Base-by-base conservation (phyloP, 2,113 vertebrate genomes). In the Epinephelus cyanopodus region DNA sequence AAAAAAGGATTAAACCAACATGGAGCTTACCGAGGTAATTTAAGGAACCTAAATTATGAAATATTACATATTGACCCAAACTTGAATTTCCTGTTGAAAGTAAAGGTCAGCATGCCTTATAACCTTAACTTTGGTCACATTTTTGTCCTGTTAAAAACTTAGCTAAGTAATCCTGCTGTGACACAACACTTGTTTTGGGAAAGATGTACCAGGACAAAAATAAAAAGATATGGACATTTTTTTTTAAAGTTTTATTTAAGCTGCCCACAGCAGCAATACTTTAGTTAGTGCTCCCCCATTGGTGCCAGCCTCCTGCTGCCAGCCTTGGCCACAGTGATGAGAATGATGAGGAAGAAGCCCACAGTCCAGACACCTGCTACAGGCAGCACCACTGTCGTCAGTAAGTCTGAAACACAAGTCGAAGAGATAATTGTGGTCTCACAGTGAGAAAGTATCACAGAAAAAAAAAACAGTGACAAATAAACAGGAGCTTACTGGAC, bases 291-390 rank as follows among this genome's bases (percentile, higher is more conserved):
- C 42, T 66, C 13, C 4, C 75, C 60, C 1, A 11, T 29, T n/a
- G 52, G 61, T 33, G 18, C 4, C 1, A 88, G 27, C 81, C 88
- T 85, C 78, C 75, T 90, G 62, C 82, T 89, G 73, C 90, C 91
- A 7, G 90, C 90, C 60, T 93, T 95, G 61, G 90, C 91, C 39
- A 95, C 86, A 1, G 77, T 76, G 67, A 94, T 90, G 75, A 96
- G 82, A 82, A 94, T 25, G 56, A 94, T 21, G 58, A 95, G 67
- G 84, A 96, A 93, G 75, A 94, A 70, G 54, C 92, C 91, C 21
- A 94, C 33, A 5, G 76, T 85, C 92, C 93, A 95, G 54, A 95
- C 76, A 2, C 39, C 85, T 4, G 77, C 91, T 45, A 95, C 83
- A 9, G 94, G 92, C 45, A 95, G 80, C 19, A 90, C 80, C 83